These are phyloP conservation scores for Myotis lucifugus DNA, from an alignment of 2,113 vertebrate genomes.

Conservation along the genomic window DNA sequence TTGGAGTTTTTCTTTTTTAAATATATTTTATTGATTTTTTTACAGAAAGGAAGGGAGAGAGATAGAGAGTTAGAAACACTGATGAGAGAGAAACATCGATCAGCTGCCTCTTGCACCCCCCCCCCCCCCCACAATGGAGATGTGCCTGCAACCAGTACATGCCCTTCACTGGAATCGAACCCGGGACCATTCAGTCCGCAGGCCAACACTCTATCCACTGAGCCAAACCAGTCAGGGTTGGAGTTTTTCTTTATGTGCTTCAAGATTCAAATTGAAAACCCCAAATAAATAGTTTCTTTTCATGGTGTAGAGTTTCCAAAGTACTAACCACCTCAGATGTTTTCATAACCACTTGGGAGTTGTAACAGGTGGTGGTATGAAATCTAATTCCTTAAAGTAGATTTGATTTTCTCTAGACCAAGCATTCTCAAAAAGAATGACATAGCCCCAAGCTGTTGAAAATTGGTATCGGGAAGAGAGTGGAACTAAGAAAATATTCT, in stretches of 20 bases:
- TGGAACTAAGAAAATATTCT: background rate
- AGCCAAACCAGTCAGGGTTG: background rate
- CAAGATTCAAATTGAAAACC: background rate
- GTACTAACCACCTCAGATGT: background rate
- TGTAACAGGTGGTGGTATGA: conserved; percentile 23
- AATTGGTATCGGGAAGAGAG: background rate
- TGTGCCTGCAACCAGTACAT: too few species aligned
- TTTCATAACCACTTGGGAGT: background rate
- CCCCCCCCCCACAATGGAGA: too few species aligned
- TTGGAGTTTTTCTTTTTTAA: background rate
- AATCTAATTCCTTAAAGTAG: conserved; percentile 11
- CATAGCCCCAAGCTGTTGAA: background rate
- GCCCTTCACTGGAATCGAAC: too few species aligned
- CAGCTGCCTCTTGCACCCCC: too few species aligned
- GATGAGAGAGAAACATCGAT: too few species aligned
- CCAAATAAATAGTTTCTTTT: background rate
- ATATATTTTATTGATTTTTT: too few species aligned
- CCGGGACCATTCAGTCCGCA: too few species aligned
- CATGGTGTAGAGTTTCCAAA: background rate
- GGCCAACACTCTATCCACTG: too few species aligned
- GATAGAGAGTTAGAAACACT: too few species aligned
- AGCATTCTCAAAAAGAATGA: conserved; percentile 15
- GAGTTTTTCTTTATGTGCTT: conserved; percentile 16
- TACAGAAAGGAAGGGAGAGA: too few species aligned
- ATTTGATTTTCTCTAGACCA: conserved; percentile 16